phyloP scores from a whole-genome alignment of 2,888 invertebrate species.

The Himalopsyche kuldschensis region DNA sequence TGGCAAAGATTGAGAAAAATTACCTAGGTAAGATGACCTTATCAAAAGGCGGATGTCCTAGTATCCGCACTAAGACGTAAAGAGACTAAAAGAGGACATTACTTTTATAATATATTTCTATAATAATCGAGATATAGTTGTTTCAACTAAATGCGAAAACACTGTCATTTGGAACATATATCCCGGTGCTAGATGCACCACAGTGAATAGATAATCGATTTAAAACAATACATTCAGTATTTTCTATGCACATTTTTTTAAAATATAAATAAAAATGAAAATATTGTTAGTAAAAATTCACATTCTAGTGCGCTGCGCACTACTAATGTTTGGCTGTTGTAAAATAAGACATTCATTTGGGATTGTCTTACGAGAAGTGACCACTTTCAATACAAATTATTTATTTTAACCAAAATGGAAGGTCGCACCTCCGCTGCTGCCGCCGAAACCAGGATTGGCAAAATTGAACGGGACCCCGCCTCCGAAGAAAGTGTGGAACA shows the following conservation, averaged over 20 bases:
- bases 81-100: not conserved
- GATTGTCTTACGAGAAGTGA: not conserved
- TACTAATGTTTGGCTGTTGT: not conserved
- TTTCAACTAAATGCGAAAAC: not conserved
- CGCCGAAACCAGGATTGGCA: conserved; percentile 54
- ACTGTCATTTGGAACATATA: not conserved
- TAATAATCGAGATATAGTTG: not conserved
- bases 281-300: not conserved
- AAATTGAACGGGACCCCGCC: conserved; percentile 58
- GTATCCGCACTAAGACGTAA: not conserved
- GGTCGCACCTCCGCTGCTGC: conserved; percentile 64
- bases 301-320: not conserved
- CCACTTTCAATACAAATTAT: not conserved
- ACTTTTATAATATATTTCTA: not conserved
- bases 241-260: not conserved
- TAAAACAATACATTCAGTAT: not conserved
- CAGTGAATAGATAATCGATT: not conserved
- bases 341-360: not conserved
- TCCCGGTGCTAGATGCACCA: not conserved
- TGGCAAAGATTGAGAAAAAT: not conserved
- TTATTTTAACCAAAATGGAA: conserved; percentile 69
- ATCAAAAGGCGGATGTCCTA: not conserved
- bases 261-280: not conserved
- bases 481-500: conserved; percentile 84
- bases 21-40: not conserved